Percentiles rank a stretch among this genome's conserved stretches.
Conservation (phyloP, 2,888 invertebrate species). For the Allolobophora icterica region DNA sequence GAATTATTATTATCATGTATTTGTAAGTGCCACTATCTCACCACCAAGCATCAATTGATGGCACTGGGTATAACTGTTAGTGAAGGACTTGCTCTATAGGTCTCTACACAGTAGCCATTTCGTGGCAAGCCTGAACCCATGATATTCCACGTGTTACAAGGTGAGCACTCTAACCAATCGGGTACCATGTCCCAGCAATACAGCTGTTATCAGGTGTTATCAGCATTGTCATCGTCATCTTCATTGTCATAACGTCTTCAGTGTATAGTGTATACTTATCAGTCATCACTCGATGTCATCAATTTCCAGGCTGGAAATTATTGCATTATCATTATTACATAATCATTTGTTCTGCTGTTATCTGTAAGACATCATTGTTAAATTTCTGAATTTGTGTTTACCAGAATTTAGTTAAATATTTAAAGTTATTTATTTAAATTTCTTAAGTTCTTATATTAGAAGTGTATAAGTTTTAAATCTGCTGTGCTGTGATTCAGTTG, state of each 20-base stretch:
- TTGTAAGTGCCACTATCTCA: too few species aligned
- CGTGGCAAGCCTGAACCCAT: too few species aligned
- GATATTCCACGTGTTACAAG: too few species aligned
- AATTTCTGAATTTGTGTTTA: background rate
- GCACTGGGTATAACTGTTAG: too few species aligned
- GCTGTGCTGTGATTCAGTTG: constrained; percentile 47
- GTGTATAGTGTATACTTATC: background rate
- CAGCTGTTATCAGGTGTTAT: background rate
- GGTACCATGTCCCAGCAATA: background rate
- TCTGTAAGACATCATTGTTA: background rate
- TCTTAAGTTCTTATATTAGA: background rate
- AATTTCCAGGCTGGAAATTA: too few species aligned
- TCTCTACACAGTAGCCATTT: too few species aligned
- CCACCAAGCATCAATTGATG: too few species aligned
- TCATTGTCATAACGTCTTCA: background rate
- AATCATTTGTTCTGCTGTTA: background rate
- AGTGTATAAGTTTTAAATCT: background rate
- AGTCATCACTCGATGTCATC: background rate
- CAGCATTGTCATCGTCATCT: background rate
- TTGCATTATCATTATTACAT: background rate
- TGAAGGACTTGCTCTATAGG: too few species aligned
- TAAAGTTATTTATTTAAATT: background rate
- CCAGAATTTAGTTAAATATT: background rate
- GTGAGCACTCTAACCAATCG: too few species aligned
- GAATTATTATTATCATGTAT: too few species aligned